Base-by-base conservation (phyloP, 1,140 invertebrate species). In the Heliconius nattereri region DNA sequence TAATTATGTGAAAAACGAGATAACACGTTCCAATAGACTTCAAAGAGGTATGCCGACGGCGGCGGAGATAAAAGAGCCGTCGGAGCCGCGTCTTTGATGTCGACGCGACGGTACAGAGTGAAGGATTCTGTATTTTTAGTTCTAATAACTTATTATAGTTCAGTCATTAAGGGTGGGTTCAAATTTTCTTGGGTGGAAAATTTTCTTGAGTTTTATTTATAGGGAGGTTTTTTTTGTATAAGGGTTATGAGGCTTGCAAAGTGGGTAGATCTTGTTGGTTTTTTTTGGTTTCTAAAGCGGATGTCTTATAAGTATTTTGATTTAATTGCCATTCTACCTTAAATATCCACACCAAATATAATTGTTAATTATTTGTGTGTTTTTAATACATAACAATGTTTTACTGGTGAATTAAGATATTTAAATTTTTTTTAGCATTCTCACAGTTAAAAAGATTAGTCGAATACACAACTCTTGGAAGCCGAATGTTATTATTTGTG, bases 11-110 rank as follows among this genome's bases (percentile, higher is more conserved):
- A 87, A 88, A 87, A 87, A 88, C 7, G 83, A 79, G 83, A 83
- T 83, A 81, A 73, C 83, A 85, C 66, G 82, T 77, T 72, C 70
- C 81, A 81, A 84, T 79, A 74, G 81, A 90, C 84, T 89, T 87
- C 85, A 89, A 89, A 89, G 85, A 76, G 57, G 71, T 82, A 86
- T 86, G 85, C 90, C 90, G 90, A 84, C 90, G 90, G 89, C 81
- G 83, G 84, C 83, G 75, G 84, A 86, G 75, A 87, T 92, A 82
- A 90, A 91, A 89, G 89, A 57, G 81, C 86, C 87, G 87, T 72
- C 87, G 88, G 85, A 66, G 71, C 82, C 79, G 74, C 74, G 80
- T 80, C 84, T 87, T 89, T 87, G 83, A 88, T 84, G 78, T 86
- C 80, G 29, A 29, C 11, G 88, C 88, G 89, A 88, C 87, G 89